These are phyloP conservation scores for Lepidothrix coronata DNA, from an alignment of 2,113 vertebrate species.

Conservation along the genomic window DNA sequence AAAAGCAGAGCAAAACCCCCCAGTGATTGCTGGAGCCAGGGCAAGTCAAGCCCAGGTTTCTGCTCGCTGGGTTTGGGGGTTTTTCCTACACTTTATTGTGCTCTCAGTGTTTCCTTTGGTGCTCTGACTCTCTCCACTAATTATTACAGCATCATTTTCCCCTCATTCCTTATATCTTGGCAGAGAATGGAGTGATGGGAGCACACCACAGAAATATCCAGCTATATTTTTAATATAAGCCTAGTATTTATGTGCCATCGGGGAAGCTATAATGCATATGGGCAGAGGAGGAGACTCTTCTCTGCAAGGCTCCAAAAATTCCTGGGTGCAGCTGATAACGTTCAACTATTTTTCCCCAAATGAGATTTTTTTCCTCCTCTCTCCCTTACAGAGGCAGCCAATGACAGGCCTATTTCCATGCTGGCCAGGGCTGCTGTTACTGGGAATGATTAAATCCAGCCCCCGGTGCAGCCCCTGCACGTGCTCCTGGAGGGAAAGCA, in stretches of 20 bases:
- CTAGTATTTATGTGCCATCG: background rate
- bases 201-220: background rate
- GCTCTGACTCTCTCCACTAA: background rate
- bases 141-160: rapidly evolving
- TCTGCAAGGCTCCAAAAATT: background rate
- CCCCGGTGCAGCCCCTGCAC: background rate
- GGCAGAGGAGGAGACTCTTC: background rate
- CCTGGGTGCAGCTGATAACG: constrained; percentile 44
- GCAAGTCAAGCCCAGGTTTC: background rate
- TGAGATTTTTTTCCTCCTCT: background rate
- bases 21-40: background rate
- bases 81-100: rapidly evolving
- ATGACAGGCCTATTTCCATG: constrained; percentile 2
- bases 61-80: rapidly evolving
- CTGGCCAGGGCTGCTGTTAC: background rate
- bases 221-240: background rate
- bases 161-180: background rate
- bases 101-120: rapidly evolving
- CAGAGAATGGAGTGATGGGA: background rate
- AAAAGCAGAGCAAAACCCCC: background rate
- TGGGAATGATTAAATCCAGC: background rate
- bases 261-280: background rate
- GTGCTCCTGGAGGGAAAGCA: background rate
- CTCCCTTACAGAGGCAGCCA: background rate
- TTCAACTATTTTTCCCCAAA: constrained; percentile 37